phyloP scores from a whole-genome alignment of 1,140 invertebrate species.

The Vollenhovia emeryi region DNA sequence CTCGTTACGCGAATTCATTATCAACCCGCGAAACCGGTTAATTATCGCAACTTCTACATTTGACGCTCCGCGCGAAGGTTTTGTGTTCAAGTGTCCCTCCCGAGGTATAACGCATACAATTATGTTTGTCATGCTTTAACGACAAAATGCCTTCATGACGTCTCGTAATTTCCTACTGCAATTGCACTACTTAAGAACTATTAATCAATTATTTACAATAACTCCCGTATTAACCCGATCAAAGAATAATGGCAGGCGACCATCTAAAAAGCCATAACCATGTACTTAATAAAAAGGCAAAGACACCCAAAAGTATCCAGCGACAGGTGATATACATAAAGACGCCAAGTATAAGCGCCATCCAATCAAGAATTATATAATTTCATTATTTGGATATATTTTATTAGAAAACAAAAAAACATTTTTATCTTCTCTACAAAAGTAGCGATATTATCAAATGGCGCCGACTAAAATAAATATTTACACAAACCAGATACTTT shows the following conservation, averaged over 20 bases:
- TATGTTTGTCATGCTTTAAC: constrained; percentile 1
- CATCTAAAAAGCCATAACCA: neutral
- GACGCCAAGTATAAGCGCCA: too few relatives aligned
- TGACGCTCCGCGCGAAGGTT: neutral
- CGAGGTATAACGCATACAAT: neutral
- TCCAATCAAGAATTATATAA: too few relatives aligned
- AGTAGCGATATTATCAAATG: too few relatives aligned
- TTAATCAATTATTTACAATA: constrained; percentile 31
- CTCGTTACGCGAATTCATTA: constrained; percentile 46
- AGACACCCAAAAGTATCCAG: neutral
- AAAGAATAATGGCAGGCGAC: neutral
- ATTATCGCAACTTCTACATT: constrained; percentile 39
- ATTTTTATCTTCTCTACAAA: too few relatives aligned
- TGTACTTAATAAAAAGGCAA: neutral
- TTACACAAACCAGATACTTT: too few relatives aligned
- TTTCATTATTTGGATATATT: too few relatives aligned
- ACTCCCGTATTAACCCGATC: neutral
- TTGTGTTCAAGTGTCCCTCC: neutral
- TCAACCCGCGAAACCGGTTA: constrained; percentile 57
- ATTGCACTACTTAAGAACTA: neutral
- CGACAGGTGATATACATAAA: neutral
- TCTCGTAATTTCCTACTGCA: neutral
- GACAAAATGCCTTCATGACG: neutral
- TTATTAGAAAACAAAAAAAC: too few relatives aligned
- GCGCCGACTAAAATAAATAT: too few relatives aligned